These are phyloP conservation scores for Petrocephalus zakoni DNA, from an alignment of 2,113 vertebrate species.

Conservation along the genomic window DNA sequence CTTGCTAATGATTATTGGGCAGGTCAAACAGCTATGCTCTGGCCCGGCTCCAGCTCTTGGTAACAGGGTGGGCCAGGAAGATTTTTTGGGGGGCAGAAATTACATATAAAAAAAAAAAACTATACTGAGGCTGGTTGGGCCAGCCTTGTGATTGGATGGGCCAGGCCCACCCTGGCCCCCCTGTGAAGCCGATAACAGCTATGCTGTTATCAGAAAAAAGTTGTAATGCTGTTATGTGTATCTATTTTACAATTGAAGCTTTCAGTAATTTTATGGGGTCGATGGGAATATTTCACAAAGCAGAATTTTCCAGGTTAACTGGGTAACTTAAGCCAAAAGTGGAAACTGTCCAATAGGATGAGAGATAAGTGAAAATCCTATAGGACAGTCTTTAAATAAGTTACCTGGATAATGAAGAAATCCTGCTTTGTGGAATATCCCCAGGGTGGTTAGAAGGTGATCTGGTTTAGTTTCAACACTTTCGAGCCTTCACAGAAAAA, in stretches of 20 bases:
- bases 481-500: too few species aligned
- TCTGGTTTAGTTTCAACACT: background rate
- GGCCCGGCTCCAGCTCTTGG: too few species aligned
- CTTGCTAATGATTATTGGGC: too few species aligned
- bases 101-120: too few species aligned
- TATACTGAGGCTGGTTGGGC: too few species aligned
- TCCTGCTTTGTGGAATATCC: background rate
- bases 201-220: background rate
- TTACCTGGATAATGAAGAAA: background rate
- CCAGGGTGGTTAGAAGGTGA: background rate
- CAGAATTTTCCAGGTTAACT: background rate
- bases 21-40: background rate
- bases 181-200: too few species aligned
- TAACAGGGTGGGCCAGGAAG: too few species aligned
- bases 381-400: background rate
- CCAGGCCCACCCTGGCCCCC: too few species aligned
- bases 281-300: background rate
- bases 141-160: too few species aligned
- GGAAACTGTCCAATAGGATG: background rate
- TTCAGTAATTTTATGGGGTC: background rate
- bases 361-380: background rate
- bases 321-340: background rate
- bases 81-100: too few species aligned
- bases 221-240: background rate
- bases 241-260: background rate